Conservation (phyloP, 2,888 invertebrate genomes). For the Apotomis betuletana region DNA sequence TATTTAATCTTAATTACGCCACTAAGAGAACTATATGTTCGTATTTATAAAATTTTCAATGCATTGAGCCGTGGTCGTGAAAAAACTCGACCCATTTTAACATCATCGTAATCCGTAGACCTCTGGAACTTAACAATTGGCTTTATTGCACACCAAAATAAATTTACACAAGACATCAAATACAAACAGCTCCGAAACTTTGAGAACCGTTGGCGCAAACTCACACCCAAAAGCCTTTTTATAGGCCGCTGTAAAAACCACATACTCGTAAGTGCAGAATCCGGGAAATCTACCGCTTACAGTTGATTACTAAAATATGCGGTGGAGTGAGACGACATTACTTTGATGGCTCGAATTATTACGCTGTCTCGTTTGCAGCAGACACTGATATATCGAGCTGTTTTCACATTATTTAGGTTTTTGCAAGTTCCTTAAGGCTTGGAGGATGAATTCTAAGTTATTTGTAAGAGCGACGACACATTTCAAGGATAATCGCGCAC, state of each 20-base stretch:
- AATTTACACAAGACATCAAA: too few species aligned
- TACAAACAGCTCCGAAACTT: too few species aligned
- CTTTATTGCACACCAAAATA: too few species aligned
- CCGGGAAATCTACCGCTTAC: slow-evolving; percentile 38
- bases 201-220: slow-evolving; percentile 4
- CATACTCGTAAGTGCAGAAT: slow-evolving; percentile 19
- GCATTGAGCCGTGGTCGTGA: too few species aligned
- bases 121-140: too few species aligned
- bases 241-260: slow-evolving; percentile 35
- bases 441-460: slow-evolving; percentile 1
- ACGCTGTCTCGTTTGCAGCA: slow-evolving; percentile 36
- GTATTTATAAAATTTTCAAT: too few species aligned
- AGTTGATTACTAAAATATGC: slow-evolving; percentile 60
- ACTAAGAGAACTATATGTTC: too few species aligned
- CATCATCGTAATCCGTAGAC: too few species aligned
- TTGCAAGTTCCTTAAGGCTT: slow-evolving; percentile 17
- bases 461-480: background rate
- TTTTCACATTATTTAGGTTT: slow-evolving; percentile 30
- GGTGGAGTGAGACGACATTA: slow-evolving; percentile 40
- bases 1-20: too few species aligned
- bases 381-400: slow-evolving; percentile 47
- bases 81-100: too few species aligned
- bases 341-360: slow-evolving; percentile 42
- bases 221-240: slow-evolving; percentile 32
- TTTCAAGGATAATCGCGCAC: background rate